Evolutionary conservation across 2,797 vertebrate genomes (phyloP).

Genomic region (Sorex maritimensis): DNA sequence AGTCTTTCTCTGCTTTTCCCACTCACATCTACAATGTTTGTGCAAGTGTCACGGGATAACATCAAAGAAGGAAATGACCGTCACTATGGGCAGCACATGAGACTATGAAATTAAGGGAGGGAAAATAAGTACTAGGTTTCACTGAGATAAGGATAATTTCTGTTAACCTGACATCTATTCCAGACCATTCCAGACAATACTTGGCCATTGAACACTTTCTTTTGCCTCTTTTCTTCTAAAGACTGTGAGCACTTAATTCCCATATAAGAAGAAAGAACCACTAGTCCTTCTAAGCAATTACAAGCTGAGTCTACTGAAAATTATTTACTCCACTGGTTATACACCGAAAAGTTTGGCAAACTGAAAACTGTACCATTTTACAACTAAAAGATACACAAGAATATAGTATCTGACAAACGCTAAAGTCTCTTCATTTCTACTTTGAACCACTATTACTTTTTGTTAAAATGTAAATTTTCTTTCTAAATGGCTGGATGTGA

Average conservation of each 20-base stretch:
- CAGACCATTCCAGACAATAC: not conserved
- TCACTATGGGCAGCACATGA: not conserved
- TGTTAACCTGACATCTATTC: not conserved
- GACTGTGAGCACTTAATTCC: constrained; percentile 45
- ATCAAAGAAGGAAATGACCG: constrained; percentile 59
- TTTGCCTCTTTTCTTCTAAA: constrained; percentile 49
- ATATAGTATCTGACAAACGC: constrained; percentile 10
- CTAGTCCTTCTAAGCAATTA: constrained; percentile 57
- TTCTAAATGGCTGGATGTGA: not conserved
- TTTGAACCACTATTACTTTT: constrained; percentile 22
- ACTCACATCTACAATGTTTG: not conserved
- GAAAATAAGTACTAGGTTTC: not conserved
- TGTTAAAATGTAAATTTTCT: not conserved
- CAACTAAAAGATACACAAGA: not conserved
- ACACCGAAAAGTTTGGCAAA: constrained; percentile 30
- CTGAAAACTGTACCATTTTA: constrained; percentile 36
- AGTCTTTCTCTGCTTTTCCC: constrained; percentile 6
- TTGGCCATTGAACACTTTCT: not conserved
- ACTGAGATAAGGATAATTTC: not conserved
- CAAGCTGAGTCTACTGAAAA: constrained; percentile 45
- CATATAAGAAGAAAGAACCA: constrained; percentile 66
- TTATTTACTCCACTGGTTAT: constrained; percentile 30
- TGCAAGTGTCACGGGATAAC: not conserved
- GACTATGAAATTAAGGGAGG: not conserved
- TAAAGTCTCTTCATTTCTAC: not conserved